Conservation (phyloP, 2,888 invertebrate species). For the Dicyrtoma fusca region DNA sequence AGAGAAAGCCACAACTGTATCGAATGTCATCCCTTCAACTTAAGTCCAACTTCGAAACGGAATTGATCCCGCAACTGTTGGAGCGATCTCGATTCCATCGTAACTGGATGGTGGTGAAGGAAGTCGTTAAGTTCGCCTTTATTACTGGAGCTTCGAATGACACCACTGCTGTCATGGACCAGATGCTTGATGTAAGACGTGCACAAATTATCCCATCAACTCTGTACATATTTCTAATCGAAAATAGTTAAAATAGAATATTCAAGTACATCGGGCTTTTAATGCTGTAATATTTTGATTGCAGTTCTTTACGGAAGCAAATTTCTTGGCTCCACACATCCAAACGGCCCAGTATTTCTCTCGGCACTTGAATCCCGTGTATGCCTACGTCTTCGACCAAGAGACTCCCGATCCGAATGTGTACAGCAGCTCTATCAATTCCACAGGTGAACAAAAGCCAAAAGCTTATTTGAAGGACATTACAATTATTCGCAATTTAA, state of each 20-base stretch:
- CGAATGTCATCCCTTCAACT: conserved; percentile 51
- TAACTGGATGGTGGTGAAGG: conserved; percentile 52
- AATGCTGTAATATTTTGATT: no score
- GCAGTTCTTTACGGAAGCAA: conserved; percentile 66
- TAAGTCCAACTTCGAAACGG: conserved; percentile 52
- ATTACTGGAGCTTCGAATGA: conserved; percentile 56
- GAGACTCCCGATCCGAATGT: conserved; percentile 55
- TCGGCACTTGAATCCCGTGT: conserved; percentile 51
- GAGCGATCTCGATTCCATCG: conserved; percentile 50
- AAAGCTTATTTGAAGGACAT: no score
- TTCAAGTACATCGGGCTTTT: no score
- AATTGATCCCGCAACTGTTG: conserved; percentile 52
- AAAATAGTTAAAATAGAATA: no score
- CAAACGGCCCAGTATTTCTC: conserved; percentile 63
- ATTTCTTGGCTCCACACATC: conserved; percentile 65
- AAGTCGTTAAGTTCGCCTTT: conserved; percentile 56
- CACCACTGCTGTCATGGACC: conserved; percentile 54
- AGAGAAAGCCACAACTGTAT: conserved; percentile 51
- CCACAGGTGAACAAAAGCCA: conserved; percentile 52
- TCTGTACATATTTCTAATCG: no score
- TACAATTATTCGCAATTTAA: no score
- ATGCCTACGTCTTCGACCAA: conserved; percentile 55
- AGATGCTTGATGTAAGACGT: conserved; percentile 55
- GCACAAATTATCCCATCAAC: no score
- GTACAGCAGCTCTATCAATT: conserved; percentile 52